Percentiles rank a stretch among this genome's conserved stretches.
Conservation (phyloP, 2,113 vertebrate species). For the Barbus barbus region DNA sequence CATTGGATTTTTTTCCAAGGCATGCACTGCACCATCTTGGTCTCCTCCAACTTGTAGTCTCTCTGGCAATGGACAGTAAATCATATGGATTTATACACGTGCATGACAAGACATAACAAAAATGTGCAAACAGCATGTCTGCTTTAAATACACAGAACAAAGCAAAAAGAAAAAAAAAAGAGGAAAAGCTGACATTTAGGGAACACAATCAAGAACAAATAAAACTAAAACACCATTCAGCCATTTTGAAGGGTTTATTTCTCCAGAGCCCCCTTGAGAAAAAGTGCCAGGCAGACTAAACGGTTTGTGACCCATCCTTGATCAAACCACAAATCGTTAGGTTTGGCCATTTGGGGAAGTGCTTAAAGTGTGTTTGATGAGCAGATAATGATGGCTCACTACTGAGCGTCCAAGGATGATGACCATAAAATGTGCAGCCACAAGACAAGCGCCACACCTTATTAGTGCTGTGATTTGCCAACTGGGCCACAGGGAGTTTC, state of each 20-base stretch:
- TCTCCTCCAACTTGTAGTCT: background rate
- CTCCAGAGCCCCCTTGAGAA: conserved; percentile 58
- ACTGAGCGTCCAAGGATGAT: conserved; percentile 65
- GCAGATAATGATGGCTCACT: conserved; percentile 71
- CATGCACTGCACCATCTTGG: conserved; percentile 30
- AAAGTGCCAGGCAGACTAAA: conserved; percentile 64
- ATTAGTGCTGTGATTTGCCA: conserved; percentile 70
- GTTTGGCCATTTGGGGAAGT: conserved; percentile 47
- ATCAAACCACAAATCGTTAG: conserved; percentile 73
- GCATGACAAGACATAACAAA: background rate
- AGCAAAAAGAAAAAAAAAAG: background rate
- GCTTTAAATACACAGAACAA: conserved; percentile 31
- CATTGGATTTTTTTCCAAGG: conserved; percentile 53
- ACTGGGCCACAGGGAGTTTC: conserved; percentile 60
- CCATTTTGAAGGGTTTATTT: conserved; percentile 57
- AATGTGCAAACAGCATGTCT: background rate
- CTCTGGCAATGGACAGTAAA: background rate
- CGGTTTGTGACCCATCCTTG: conserved; percentile 66
- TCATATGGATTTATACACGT: background rate
- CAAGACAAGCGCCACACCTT: conserved; percentile 63
- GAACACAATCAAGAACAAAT: conserved; percentile 38
- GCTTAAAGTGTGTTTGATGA: conserved; percentile 70
- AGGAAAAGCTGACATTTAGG: conserved; percentile 17
- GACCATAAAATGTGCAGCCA: conserved; percentile 56
- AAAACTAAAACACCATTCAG: conserved; percentile 58